phyloP scores from a whole-genome alignment of 2,113 vertebrate species.

The Zapus hudsonius region DNA sequence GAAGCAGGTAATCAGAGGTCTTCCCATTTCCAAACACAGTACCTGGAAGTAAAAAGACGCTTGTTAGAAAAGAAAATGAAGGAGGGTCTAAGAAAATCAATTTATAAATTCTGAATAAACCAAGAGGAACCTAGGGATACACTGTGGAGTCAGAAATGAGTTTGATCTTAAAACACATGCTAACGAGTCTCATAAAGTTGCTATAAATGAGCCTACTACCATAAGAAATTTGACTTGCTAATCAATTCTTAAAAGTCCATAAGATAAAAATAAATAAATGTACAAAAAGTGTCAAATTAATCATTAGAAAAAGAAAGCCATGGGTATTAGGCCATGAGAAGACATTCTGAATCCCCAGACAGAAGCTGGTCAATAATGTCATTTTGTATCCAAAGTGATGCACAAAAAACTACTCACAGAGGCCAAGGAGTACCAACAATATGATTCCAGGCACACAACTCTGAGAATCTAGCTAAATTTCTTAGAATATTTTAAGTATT shows the following conservation, averaged over 20 bases:
- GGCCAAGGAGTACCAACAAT: not conserved
- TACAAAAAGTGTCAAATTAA: not conserved
- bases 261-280: not conserved
- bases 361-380: not conserved
- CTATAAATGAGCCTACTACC: not conserved
- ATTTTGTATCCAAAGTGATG: too few relatives aligned
- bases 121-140: not conserved
- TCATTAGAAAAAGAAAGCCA: not conserved
- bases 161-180: not conserved
- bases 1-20: slow-evolving; percentile 96
- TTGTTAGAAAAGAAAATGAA: not conserved
- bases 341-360: not conserved
- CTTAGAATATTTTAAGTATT: not conserved
- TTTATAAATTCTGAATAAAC: not conserved
- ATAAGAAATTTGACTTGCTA: not conserved
- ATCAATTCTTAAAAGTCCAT: not conserved
- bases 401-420: not conserved
- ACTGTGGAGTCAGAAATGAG: not conserved
- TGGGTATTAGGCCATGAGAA: not conserved
- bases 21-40: slow-evolving; percentile 95
- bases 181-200: not conserved
- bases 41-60: slow-evolving; percentile 85
- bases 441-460: not conserved
- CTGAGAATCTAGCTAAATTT: not conserved
- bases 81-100: not conserved